phyloP scores from a whole-genome alignment of 2,113 vertebrate species.

The Anser brachyrhynchus region DNA sequence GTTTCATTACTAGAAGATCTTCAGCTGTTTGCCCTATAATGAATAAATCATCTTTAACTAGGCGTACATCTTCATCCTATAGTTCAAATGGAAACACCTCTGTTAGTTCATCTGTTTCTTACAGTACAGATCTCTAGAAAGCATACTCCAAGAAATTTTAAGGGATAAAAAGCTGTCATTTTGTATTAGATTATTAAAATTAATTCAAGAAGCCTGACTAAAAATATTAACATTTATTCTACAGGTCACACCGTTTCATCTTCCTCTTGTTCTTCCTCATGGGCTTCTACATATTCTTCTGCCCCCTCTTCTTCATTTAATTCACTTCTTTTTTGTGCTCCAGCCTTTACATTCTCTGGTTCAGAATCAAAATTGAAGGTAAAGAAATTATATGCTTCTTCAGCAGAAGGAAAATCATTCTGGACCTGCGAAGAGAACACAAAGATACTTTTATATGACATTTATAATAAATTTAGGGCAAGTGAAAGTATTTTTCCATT shows the following conservation, averaged over 20 bases:
- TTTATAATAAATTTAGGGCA: neutral
- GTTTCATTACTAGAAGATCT: constrained; percentile 83
- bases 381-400: constrained; percentile 93
- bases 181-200: neutral
- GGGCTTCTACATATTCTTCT: constrained; percentile 53
- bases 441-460: neutral
- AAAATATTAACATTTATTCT: neutral
- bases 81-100: neutral
- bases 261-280: constrained; percentile 56
- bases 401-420: constrained; percentile 80
- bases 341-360: constrained; percentile 48
- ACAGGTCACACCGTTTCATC: constrained; percentile 39
- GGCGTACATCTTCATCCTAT: constrained; percentile 82
- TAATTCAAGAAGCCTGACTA: neutral
- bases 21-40: constrained; percentile 73
- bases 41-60: constrained; percentile 79
- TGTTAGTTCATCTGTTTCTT: neutral
- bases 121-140: neutral
- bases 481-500: neutral
- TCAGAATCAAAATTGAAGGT: constrained; percentile 90
- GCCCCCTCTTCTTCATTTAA: constrained; percentile 62
- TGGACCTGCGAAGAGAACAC: constrained; percentile 56
- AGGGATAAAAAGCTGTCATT: neutral
- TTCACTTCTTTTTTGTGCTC: constrained; percentile 23
- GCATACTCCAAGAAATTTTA: neutral